Percentiles rank a stretch among this genome's conserved stretches.
These are phyloP conservation scores for zebrafish (Danio rerio) DNA, from an alignment of 2,113 vertebrate genomes.

Conservation along the genomic window DNA sequence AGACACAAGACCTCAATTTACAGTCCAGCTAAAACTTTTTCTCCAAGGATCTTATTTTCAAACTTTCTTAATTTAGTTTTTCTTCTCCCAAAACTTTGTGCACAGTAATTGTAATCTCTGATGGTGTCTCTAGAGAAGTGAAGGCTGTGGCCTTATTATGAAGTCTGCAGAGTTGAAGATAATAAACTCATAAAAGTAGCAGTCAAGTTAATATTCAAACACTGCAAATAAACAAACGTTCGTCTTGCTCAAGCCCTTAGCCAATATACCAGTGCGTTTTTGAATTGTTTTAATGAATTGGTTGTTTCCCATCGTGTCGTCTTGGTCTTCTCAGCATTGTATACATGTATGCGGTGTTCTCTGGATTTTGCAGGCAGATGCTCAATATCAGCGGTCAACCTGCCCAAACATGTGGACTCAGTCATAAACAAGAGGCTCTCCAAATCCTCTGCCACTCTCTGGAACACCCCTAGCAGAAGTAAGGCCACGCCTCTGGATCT, in stretches of 20 bases:
- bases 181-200: conserved; percentile 4
- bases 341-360: conserved; percentile 71
- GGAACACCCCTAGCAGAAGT: conserved; percentile 99
- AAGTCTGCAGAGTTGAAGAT: neutral
- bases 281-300: neutral
- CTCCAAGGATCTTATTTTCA: conserved; percentile 6
- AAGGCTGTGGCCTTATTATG: neutral
- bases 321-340: conserved; percentile 17
- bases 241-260: too few species aligned
- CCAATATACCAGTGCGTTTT: neutral
- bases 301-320: neutral
- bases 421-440: conserved; percentile 99
- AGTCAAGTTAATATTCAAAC: neutral
- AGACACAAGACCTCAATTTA: conserved; percentile 31
- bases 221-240: too few species aligned
- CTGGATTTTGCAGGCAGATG: conserved; percentile 94
- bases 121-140: conserved; percentile 1
- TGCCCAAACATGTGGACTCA: conserved; percentile 99
- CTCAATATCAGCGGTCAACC: conserved; percentile 97
- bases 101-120: neutral
- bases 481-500: conserved; percentile 77
- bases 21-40: conserved; percentile 13
- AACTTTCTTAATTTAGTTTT: neutral
- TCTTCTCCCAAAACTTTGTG: neutral
- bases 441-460: conserved; percentile 99